phyloP scores from a whole-genome alignment of 35 echinoderm and acorn worm genomes.

The Heliocidaris erythrogramma region DNA sequence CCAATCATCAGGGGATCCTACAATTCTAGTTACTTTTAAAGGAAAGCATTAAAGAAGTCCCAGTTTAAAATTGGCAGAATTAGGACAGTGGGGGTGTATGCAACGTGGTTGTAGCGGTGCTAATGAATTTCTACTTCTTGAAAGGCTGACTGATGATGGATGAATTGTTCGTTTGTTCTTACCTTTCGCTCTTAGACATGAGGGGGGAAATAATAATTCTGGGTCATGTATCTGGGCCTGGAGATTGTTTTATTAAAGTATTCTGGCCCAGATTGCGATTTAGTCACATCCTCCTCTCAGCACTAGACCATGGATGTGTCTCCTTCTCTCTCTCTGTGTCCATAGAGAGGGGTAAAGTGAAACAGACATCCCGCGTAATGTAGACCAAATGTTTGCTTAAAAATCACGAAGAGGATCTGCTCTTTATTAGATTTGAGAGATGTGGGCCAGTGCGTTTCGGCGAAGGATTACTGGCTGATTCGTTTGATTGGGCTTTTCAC shows the following conservation, averaged over 20 bases:
- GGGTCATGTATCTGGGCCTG: not conserved
- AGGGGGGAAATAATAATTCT: not conserved
- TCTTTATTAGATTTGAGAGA: slow-evolving; percentile 19
- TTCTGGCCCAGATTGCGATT: slow-evolving; percentile 26
- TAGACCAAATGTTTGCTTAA: slow-evolving; percentile 38
- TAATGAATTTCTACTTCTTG: not conserved
- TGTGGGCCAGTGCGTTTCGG: slow-evolving; percentile 26
- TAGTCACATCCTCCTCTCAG: slow-evolving; percentile 30
- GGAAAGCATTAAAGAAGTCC: not conserved
- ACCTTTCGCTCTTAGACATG: not conserved
- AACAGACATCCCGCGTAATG: slow-evolving; percentile 29
- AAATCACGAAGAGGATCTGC: not conserved
- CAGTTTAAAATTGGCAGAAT: not conserved
- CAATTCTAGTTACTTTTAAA: not conserved
- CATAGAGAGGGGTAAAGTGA: not conserved
- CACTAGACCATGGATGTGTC: not conserved
- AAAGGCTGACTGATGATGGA: not conserved
- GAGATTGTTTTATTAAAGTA: slow-evolving; percentile 3
- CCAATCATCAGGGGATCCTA: not conserved
- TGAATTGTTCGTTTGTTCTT: not conserved
- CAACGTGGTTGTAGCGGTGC: not conserved
- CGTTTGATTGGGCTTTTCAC: slow-evolving; percentile 25
- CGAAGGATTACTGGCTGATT: not conserved
- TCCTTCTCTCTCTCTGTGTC: not conserved
- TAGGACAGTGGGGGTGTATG: not conserved